Conservation (phyloP, 2,888 invertebrate genomes). For the Noctua fimbriata region DNA sequence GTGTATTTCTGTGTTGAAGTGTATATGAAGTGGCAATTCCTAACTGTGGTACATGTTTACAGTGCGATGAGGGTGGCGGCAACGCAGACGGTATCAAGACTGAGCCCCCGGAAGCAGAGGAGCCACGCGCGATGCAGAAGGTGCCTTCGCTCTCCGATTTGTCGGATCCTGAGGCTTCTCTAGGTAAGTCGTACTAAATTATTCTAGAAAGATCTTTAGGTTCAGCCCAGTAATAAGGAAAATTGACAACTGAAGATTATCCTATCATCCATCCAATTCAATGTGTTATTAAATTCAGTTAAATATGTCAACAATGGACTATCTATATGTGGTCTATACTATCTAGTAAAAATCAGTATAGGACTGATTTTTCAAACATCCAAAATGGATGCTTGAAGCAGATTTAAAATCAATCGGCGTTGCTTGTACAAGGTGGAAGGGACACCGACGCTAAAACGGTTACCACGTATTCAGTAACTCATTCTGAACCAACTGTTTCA, state of each 20-base stretch:
- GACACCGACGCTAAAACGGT: too few relatives aligned
- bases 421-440: neutral
- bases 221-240: neutral
- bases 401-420: neutral
- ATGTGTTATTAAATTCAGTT: neutral
- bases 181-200: conserved; percentile 92
- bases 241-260: neutral
- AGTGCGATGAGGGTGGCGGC: conserved; percentile 92
- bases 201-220: neutral
- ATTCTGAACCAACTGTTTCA: too few relatives aligned
- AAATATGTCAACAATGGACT: neutral
- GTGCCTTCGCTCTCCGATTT: conserved; percentile 97
- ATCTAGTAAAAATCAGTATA: neutral
- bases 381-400: neutral
- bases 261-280: neutral
- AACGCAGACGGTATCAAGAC: conserved; percentile 90
- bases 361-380: too few relatives aligned
- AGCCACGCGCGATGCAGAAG: conserved; percentile 95
- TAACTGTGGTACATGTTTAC: conserved; percentile 43
- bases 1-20: neutral
- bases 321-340: neutral
- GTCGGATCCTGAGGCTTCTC: conserved; percentile 96
- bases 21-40: too few relatives aligned
- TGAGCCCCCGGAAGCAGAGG: conserved; percentile 90
- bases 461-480: too few relatives aligned